Base-by-base conservation (phyloP, 2,888 invertebrate species). In the Apodemia duryi region DNA sequence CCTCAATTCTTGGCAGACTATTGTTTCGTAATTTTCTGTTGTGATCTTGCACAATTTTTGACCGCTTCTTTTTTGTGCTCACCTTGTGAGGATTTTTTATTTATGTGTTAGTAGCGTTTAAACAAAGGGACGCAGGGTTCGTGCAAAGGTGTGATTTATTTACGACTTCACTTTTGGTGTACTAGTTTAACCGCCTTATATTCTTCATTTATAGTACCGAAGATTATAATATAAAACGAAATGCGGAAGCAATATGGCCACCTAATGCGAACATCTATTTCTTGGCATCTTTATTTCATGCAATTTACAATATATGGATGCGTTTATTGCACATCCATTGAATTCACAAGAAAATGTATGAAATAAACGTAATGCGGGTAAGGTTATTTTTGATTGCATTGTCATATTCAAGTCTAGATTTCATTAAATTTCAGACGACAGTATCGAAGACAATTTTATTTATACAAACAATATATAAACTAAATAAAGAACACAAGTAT, bases 71-170 rank as follows among this genome's bases (percentile, higher is more conserved):
- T 85, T 85, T 90, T 88, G 83, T 83, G 75, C 21, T 51, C 21
- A 51, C 77, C 72, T 75, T 75, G 75, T 84, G 86, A 81, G 79
- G 86, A 84, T 82, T 83, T 84, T 85, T 88, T 89, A 85, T 88
- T 84, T 86, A 81, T 80, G 82, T 79, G 81, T 82, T 91, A 87
- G 91, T 90, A 91, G 91, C 90, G 81, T 85, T 90, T 91, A 91
- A 91, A 91, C 90, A 91, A 91, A 86, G 29, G 86, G 86, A 82
- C 79, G 80, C 76, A 76, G 78, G 81, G 77, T 74, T 84, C 81
- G 83, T 84, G 87, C 84, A 84, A 85, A 91, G 89, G 91, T 89
- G 91, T 89, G 91, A 91, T 91, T 91, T 91, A 91, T 91, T 91
- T 91, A 91, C 79, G 88, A 83, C 90, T 21, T 51, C 21, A 21